Evolutionary conservation across 53 echinoderm and acorn worm genomes (phyloP).

Genomic region (Glandiceps talaboti): DNA sequence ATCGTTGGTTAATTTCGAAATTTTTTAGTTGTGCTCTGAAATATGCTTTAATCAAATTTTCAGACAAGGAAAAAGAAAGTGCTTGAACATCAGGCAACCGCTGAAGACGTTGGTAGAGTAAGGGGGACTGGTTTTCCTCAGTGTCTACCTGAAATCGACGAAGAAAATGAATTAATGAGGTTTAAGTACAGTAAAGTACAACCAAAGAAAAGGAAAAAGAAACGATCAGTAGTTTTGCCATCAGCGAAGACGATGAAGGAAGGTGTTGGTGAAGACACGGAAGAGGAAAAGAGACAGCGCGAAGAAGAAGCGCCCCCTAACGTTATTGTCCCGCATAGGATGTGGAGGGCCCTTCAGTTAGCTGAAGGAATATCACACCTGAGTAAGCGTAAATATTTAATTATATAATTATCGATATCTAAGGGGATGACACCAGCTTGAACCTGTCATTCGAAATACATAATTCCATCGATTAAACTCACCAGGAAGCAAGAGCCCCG

Average conservation of each 20-base stretch:
- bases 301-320: constrained; percentile 4
- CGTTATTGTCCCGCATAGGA: constrained; percentile 49
- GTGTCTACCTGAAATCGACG: not conserved
- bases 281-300: not conserved
- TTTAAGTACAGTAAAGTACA: not conserved
- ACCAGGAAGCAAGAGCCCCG: no score
- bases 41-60: no score
- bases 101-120: not conserved
- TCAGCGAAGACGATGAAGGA: not conserved
- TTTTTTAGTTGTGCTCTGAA: no score
- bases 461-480: no score
- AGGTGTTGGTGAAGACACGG: not conserved
- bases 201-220: not conserved
- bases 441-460: no score
- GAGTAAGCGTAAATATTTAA: constrained; percentile 30
- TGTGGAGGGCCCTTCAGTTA: constrained; percentile 61
- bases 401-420: no score
- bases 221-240: not conserved
- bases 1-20: no score
- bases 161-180: not conserved
- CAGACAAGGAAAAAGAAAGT: not conserved
- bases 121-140: not conserved
- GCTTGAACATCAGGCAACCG: not conserved
- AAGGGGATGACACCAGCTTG: no score
- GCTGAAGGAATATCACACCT: constrained; percentile 29